Evolutionary conservation across 2,113 vertebrate genomes (phyloP), one percentile per base, ranked within the genome.

Genomic region (Pygoscelis adeliae): DNA sequence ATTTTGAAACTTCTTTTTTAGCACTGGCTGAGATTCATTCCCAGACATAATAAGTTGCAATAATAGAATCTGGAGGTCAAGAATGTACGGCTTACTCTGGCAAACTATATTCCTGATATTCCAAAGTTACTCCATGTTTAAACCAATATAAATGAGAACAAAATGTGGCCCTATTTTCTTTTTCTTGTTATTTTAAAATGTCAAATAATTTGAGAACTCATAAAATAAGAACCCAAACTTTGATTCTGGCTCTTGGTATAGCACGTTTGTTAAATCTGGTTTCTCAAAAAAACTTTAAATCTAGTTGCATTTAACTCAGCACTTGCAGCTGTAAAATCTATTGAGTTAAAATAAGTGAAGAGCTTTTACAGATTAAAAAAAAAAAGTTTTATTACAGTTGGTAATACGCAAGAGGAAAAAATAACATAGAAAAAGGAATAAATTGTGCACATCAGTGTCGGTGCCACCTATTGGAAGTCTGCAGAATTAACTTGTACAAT

Each of bases 1-100:
- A 80, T 94, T 87, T 87, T 27, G 21, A 77, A 94, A 87, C 13
- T 20, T 78, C 52, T 59, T 73, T 88, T 82, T 89, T 70, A 87
- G 14, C 2, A 4, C 5, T 44, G 66, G 10, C 40, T 97, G 95
- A 61, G 49, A 52, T 80, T 89, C 18, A 63, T 85, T 93, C 74
- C 65, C 70, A 83, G 77, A 71, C 6, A 85, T 85, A 84, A 92
- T n/a, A 18, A 89, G 25, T 53, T 82, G 44, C 46, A 87, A 72
- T 76, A 95, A 79, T 69, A 67, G 47, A 56, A 27, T 49, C 46
- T 82, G 44, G 34, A 89, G 49, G 46, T 94, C 56, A 91, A 56
- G 20, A 65, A 82, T 32, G 5, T 74, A 40, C 65, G 34, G 20
- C 40, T 82, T 61, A 55, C 7, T 63, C n/a, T 46, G 12, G 19